These are phyloP conservation scores for Colinus virginianus DNA, from an alignment of 2,113 vertebrate genomes.

Conservation along the genomic window DNA sequence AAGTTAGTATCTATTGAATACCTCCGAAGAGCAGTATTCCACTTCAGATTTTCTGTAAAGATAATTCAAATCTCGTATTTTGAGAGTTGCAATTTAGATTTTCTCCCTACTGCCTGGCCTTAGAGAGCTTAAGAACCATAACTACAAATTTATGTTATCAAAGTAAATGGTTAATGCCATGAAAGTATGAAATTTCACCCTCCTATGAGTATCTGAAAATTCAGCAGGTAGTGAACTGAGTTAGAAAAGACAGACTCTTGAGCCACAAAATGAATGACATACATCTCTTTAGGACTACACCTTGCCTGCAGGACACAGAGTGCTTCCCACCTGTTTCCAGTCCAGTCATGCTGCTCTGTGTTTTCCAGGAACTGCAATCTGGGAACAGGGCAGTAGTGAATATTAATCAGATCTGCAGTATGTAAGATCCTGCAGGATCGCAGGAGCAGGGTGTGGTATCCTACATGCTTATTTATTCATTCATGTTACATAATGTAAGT, in stretches of 20 bases:
- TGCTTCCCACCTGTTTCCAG: not conserved
- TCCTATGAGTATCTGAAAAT: not conserved
- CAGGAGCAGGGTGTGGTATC: not conserved
- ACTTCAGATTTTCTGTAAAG: not conserved
- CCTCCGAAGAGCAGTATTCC: not conserved
- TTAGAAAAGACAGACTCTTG: not conserved
- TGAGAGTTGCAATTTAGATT: not conserved
- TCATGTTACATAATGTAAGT: not conserved
- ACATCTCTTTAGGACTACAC: rapidly evolving
- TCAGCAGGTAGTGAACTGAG: not conserved
- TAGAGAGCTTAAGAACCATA: not conserved
- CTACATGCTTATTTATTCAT: not conserved
- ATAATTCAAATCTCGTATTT: not conserved
- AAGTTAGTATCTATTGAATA: not conserved
- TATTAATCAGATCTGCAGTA: not conserved
- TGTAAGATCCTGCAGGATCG: not conserved
- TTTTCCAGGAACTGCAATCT: not conserved
- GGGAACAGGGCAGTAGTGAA: rapidly evolving
- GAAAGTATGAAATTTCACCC: not conserved
- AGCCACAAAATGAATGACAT: not conserved
- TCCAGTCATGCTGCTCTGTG: not conserved
- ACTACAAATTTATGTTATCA: not conserved
- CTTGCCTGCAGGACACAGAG: not conserved
- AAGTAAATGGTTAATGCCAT: not conserved
- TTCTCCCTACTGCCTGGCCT: not conserved